phyloP scores from a whole-genome alignment of 2,888 invertebrate species.

The Zonitis immaculata region DNA sequence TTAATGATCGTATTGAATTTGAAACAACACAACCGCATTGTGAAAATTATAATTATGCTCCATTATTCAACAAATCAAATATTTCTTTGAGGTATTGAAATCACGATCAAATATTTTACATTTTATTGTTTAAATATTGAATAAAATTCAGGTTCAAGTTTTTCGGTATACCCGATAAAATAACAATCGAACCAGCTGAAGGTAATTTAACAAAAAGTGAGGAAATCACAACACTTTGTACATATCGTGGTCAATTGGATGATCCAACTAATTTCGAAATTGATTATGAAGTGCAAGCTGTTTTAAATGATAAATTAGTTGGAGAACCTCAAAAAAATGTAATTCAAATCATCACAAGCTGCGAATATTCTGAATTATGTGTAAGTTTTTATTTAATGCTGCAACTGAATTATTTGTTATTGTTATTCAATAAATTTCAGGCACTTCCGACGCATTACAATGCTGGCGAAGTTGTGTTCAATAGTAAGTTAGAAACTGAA shows the following conservation, averaged over 20 bases:
- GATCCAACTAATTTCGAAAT: conserved; percentile 20
- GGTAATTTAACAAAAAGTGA: conserved; percentile 30
- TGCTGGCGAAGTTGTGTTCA: conserved; percentile 39
- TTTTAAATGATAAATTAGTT: conserved; percentile 24
- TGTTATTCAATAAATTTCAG: conserved; percentile 34
- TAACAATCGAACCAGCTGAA: conserved; percentile 22
- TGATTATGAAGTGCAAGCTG: conserved; percentile 21
- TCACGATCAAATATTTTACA: too few species aligned
- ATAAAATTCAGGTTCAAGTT: conserved; percentile 22
- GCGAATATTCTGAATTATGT: conserved; percentile 30
- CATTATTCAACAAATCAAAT: conserved; percentile 44
- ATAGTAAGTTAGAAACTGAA: conserved; percentile 28
- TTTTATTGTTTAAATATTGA: too few species aligned
- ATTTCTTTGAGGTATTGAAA: conserved; percentile 7
- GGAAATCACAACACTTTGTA: conserved; percentile 18
- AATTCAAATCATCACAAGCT: conserved; percentile 21
- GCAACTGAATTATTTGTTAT: not conserved
- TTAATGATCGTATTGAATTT: conserved; percentile 41
- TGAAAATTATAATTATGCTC: conserved; percentile 34
- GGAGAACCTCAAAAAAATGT: conserved; percentile 25
- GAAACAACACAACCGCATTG: conserved; percentile 43
- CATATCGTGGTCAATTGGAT: conserved; percentile 23
- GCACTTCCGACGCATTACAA: conserved; percentile 42
- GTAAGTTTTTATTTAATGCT: conserved; percentile 21
- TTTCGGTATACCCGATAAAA: conserved; percentile 9